Conservation (phyloP, 2,888 invertebrate genomes). For the Germaria angustata region DNA sequence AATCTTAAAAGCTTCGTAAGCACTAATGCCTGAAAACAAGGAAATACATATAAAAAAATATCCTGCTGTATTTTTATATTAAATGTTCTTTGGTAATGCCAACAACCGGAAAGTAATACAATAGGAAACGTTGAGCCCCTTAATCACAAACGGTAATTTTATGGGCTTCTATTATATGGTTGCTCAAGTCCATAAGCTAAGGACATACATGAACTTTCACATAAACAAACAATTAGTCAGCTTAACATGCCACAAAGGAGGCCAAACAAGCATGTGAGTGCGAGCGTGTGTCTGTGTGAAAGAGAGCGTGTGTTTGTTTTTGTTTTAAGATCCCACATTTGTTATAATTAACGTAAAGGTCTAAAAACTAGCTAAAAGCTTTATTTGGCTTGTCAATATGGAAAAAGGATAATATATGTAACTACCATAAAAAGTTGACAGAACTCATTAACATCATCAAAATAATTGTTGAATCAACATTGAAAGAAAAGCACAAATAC, state of each 20-base stretch:
- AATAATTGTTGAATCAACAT: conserved; percentile 55
- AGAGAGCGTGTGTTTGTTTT: not conserved
- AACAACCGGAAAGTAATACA: not conserved
- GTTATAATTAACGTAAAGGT: conserved; percentile 52
- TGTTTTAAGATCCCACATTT: conserved; percentile 26
- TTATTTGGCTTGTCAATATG: conserved; percentile 25
- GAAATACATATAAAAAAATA: no score
- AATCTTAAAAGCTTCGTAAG: not conserved
- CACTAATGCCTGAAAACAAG: no score
- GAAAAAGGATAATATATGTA: not conserved
- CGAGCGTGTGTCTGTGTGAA: not conserved
- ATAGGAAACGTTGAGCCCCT: not conserved
- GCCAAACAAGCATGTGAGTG: not conserved
- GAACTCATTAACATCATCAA: conserved; percentile 59
- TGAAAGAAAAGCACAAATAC: not conserved
- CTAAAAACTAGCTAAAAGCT: conserved; percentile 19
- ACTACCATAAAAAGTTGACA: not conserved
- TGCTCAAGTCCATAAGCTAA: conserved; percentile 15
- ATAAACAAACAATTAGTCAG: conserved; percentile 28
- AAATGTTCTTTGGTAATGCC: not conserved
- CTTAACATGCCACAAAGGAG: not conserved
- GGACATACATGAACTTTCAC: conserved; percentile 7
- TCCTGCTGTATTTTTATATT: no score
- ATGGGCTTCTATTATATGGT: conserved; percentile 30
- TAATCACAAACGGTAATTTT: conserved; percentile 57